These are phyloP conservation scores for Phenganax stokvisi DNA, from an alignment of 92 coral and sea anemone species.

Conservation along the genomic window DNA sequence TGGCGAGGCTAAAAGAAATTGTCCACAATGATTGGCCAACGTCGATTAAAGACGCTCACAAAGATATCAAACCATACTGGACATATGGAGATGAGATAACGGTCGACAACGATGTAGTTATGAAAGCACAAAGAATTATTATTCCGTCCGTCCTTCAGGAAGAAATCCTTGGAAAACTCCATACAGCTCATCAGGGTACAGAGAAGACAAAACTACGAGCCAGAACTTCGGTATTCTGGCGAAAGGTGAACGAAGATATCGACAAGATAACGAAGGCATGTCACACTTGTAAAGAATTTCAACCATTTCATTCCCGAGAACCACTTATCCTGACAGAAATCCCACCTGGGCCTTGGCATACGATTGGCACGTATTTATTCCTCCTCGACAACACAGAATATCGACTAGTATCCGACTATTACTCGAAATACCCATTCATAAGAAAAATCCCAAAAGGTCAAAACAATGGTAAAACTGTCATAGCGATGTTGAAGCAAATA, in stretches of 20 bases:
- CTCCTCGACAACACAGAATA: slow-evolving; percentile 4
- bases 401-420: not conserved
- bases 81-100: slow-evolving; percentile 32
- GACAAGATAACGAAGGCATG: not conserved
- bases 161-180: slow-evolving; percentile 15
- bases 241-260: not conserved
- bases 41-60: not conserved
- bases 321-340: slow-evolving; percentile 1
- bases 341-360: slow-evolving; percentile 31
- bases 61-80: slow-evolving; percentile 13
- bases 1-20: slow-evolving; percentile 6
- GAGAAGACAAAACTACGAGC: slow-evolving; percentile 55
- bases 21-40: slow-evolving; percentile 9
- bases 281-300: not conserved
- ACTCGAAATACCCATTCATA: slow-evolving; percentile 15
- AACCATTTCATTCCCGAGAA: not conserved
- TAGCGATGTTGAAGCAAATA: not conserved
- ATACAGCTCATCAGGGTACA: slow-evolving; percentile 45
- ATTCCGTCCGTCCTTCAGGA: slow-evolving; percentile 18
- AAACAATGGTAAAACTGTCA: not conserved
- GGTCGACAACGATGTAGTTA: slow-evolving; percentile 28
- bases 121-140: slow-evolving; percentile 39
- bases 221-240: slow-evolving; percentile 6
- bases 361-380: slow-evolving; percentile 28
- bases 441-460: slow-evolving; percentile 4